Evolutionary conservation across 1,140 invertebrate species (phyloP).

Genomic region (Bombus sibiricus): DNA sequence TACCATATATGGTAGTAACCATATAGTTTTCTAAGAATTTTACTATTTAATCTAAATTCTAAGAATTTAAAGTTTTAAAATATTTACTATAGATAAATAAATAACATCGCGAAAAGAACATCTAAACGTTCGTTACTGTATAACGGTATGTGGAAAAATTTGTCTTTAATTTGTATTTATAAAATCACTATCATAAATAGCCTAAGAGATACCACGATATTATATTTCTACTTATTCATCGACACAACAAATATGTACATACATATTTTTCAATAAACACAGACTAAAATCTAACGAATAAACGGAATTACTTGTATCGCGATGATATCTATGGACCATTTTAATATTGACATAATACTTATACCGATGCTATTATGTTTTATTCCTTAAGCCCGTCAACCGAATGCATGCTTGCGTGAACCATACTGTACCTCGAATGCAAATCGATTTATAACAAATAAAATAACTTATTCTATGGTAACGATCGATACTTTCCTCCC

Average conservation of each 20-base stretch:
- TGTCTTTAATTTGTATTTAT: too few species aligned
- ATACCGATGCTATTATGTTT: background rate
- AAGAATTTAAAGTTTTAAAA: too few species aligned
- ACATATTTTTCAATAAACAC: background rate
- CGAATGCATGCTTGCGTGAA: background rate
- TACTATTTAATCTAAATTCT: background rate
- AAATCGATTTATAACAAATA: conserved; percentile 3
- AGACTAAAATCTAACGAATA: background rate
- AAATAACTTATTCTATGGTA: conserved; percentile 17
- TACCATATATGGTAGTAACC: background rate
- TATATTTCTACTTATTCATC: background rate
- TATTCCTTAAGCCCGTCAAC: background rate
- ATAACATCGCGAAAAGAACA: too few species aligned
- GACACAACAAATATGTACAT: background rate
- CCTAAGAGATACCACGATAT: background rate
- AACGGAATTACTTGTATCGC: background rate
- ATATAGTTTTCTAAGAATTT: background rate
- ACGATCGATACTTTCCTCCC: conserved; percentile 4
- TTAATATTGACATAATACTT: background rate
- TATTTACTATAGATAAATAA: too few species aligned
- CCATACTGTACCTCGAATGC: background rate
- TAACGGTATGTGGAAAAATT: too few species aligned
- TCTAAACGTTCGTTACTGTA: too few species aligned
- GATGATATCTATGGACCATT: background rate
- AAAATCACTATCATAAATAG: too few species aligned